Base-by-base conservation (phyloP, 1,140 invertebrate genomes). In the Sinella curviseta region DNA sequence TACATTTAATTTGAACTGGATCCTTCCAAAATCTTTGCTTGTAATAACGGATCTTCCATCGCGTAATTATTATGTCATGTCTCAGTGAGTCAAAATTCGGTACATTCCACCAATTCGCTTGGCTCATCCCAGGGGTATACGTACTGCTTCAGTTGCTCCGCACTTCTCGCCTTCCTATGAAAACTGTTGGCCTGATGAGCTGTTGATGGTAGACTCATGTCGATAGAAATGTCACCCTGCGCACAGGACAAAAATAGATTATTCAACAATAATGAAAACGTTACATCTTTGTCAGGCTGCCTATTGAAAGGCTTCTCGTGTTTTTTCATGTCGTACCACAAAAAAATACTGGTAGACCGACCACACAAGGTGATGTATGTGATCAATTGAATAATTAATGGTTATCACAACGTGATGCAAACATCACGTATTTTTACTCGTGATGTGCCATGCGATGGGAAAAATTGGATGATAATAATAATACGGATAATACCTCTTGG, bases 161-260 rank as follows among this genome's bases (percentile, higher is more conserved):
- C 81, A 36, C 81, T 82, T 39, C 76, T 77, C 14, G 81, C 78
- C 78, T 54, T 75, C 16, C 35, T 34, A 24, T 31, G 31, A 36
- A 39, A 12, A 60, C 24, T 60, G 24, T 26, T 60, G 8, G 24
- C 17, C 4, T 48, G 39, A 48, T 48, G 57, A n/a, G 3, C 12
- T 36, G 16, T 1, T 8, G 8, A 4, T 75, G 14, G 14, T 12
- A 75, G 3, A 14, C 3, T 14, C 33, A 39, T 75, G 31, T 34
- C 24, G n/a, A 39, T n/a, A 2, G 17, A 35, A 54, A 35, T 75
- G 74, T 39, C 74, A n/a, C 74, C 31, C 74, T 75, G 35, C 16
- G 16, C 16, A 30, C 31, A 3, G 31, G 31, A 74, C 16, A 33
- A 35, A 20, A 12, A 12, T 48, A 12, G 20, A 48, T 12, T 12